Evolutionary conservation across 2,113 vertebrate genomes (phyloP).

Genomic region (Cyprinodon brontotheroides): DNA sequence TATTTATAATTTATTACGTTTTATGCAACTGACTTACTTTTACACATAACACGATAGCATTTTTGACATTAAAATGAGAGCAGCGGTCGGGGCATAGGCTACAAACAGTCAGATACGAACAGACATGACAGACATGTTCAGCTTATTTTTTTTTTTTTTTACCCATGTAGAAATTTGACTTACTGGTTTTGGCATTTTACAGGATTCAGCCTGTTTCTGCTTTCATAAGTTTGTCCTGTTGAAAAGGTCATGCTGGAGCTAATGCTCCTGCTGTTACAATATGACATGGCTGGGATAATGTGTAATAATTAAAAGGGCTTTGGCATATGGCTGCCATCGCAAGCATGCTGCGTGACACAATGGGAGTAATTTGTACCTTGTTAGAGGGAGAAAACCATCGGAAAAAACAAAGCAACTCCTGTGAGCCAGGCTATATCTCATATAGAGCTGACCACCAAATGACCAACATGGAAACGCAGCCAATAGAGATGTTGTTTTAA

Average conservation of each 20-base stretch:
- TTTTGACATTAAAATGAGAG: constrained; percentile 47
- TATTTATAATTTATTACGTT: constrained; percentile 70
- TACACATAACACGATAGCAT: constrained; percentile 60
- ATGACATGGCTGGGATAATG: constrained; percentile 48
- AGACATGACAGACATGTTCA: constrained; percentile 4
- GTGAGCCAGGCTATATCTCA: no score
- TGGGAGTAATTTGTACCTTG: constrained; percentile 16
- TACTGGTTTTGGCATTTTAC: constrained; percentile 13
- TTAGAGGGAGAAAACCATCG: neutral
- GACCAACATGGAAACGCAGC: neutral
- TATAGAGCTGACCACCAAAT: neutral
- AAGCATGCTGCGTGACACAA: constrained; percentile 31
- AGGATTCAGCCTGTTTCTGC: neutral
- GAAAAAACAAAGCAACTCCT: neutral
- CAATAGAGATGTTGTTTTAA: neutral
- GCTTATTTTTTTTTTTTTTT: neutral
- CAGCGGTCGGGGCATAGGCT: constrained; percentile 10
- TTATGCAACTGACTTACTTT: constrained; percentile 66
- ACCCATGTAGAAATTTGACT: neutral
- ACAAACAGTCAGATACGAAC: neutral
- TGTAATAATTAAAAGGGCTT: constrained; percentile 64
- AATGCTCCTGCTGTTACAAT: constrained; percentile 16
- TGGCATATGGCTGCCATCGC: constrained; percentile 48
- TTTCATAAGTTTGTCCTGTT: neutral
- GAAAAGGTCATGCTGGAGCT: constrained; percentile 58